A percentile compares a stretch with the other conserved stretches of the same genome.
These are phyloP conservation scores for Andrena cerasifolii DNA, from an alignment of 1,140 invertebrate species.

Conservation along the genomic window DNA sequence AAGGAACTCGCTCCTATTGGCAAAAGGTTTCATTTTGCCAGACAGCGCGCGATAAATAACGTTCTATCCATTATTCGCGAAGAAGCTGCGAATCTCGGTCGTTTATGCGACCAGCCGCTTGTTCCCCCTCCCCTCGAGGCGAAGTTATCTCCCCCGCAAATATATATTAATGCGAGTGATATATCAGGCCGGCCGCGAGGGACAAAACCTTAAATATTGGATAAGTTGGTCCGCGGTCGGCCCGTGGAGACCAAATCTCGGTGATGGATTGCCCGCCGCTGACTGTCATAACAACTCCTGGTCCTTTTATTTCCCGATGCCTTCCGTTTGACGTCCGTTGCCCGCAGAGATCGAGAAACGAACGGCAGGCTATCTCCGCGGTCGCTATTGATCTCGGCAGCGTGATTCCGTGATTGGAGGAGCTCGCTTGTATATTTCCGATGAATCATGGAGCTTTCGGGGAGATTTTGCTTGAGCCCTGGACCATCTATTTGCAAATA, in stretches of 20 bases:
- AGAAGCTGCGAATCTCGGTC: constrained; percentile 50
- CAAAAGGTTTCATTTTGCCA: constrained; percentile 41
- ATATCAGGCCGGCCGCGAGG: constrained; percentile 81
- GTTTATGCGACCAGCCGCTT: constrained; percentile 46
- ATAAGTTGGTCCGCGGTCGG: constrained; percentile 79
- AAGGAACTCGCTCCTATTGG: no score
- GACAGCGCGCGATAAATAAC: constrained; percentile 46
- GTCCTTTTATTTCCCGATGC: constrained; percentile 36
- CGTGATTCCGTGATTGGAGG: neutral
- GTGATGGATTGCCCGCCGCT: constrained; percentile 80
- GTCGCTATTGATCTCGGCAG: constrained; percentile 1
- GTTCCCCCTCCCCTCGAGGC: neutral
- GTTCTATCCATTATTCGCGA: constrained; percentile 52
- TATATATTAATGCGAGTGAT: constrained; percentile 83
- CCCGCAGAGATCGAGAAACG: constrained; percentile 32
- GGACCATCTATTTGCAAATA: no score
- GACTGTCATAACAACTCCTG: constrained; percentile 82
- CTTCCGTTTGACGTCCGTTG: constrained; percentile 11
- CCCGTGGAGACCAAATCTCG: constrained; percentile 80
- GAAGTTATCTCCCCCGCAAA: constrained; percentile 82
- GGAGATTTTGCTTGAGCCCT: no score
- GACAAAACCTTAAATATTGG: constrained; percentile 83
- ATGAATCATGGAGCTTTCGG: no score
- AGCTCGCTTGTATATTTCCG: no score
- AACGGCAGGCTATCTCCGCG: neutral